Conservation (phyloP, 2,113 vertebrate species). For the Hydrochoerus hydrochaeris region DNA sequence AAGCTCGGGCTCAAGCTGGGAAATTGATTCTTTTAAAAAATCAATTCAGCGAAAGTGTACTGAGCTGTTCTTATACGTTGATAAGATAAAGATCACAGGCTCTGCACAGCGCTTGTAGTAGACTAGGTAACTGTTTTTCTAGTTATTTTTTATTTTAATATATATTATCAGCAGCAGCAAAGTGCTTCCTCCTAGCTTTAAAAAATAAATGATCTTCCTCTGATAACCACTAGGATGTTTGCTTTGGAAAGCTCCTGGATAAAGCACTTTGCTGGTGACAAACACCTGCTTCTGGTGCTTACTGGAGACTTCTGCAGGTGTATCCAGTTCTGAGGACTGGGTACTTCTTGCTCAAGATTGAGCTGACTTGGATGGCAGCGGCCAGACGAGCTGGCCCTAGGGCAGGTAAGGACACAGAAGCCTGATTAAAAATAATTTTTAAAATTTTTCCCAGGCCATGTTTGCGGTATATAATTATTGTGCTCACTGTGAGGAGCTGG, state of each 20-base stretch:
- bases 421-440: background rate
- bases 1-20: background rate
- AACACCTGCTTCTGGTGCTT: background rate
- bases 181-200: slow-evolving; percentile 51
- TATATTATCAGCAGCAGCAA: slow-evolving; percentile 52
- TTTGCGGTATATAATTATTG: background rate
- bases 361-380: background rate
- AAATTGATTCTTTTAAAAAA: slow-evolving; percentile 61
- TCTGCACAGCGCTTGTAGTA: fast-evolving
- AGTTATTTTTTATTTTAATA: slow-evolving; percentile 45
- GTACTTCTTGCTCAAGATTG: background rate
- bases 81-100: background rate
- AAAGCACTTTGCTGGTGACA: slow-evolving; percentile 47
- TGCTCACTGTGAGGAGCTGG: background rate
- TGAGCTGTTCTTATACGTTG: background rate
- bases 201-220: background rate
- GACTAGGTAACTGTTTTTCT: background rate
- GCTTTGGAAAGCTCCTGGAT: slow-evolving; percentile 51
- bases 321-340: background rate
- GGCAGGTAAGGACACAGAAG: background rate
- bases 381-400: background rate
- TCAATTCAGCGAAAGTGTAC: slow-evolving; percentile 17
- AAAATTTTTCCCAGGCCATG: background rate
- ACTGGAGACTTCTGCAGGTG: slow-evolving; percentile 20
- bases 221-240: background rate